Evolutionary conservation across 2,113 vertebrate species (phyloP).

Genomic region (Erythrocercus mccallii): DNA sequence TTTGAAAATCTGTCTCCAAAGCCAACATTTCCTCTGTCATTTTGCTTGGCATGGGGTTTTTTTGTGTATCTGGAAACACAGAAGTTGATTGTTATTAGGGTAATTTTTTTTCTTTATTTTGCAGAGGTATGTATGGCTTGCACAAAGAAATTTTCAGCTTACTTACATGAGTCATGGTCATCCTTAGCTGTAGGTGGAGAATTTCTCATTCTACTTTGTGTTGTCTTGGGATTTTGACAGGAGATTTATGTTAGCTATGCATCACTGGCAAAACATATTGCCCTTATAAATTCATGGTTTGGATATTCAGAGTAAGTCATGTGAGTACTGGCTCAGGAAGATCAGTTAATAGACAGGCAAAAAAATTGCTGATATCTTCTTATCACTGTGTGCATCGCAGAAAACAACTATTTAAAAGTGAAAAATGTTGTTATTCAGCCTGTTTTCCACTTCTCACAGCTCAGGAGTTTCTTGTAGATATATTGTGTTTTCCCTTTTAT

Average conservation of each 20-base stretch:
- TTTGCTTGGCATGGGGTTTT: not conserved
- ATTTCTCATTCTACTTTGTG: not conserved
- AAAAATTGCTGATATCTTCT: not conserved
- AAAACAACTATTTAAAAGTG: not conserved
- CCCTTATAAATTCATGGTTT: constrained; percentile 69
- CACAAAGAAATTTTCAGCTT: not conserved
- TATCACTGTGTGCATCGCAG: not conserved
- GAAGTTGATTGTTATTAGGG: not conserved
- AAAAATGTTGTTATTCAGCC: not conserved
- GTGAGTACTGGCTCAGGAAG: constrained; percentile 68
- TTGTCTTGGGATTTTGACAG: constrained; percentile 51
- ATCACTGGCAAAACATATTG: not conserved
- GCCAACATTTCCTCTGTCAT: rapidly evolving
- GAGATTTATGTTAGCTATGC: not conserved
- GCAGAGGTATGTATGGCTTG: not conserved
- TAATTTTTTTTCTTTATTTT: not conserved
- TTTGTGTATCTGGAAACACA: not conserved
- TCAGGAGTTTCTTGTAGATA: not conserved
- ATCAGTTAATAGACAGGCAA: not conserved
- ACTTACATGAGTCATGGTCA: not conserved
- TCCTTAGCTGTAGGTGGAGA: not conserved
- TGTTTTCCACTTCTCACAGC: rapidly evolving
- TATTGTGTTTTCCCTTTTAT: not conserved
- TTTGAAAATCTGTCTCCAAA: not conserved
- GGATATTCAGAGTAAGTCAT: constrained; percentile 67